Base-by-base conservation (phyloP, 2,888 invertebrate genomes). In the Campoplex capitator region DNA sequence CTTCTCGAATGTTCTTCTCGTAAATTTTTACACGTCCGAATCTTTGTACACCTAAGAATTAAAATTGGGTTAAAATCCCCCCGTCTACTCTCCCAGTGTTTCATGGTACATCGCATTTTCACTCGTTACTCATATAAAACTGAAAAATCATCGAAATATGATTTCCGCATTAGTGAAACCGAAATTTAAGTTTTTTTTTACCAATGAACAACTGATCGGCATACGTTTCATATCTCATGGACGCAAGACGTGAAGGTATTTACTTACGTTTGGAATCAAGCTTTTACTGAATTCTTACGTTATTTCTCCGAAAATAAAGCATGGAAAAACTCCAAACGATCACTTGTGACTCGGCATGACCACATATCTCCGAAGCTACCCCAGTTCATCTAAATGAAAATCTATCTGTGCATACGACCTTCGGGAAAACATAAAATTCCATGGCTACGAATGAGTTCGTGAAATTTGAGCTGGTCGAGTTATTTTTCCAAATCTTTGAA, bases 401-500 rank as follows among this genome's bases (percentile, higher is more conserved):
- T 80, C 70, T 71, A 70, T 51, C 62, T 76, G 32, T 23, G 54
- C n/a, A 77, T 74, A 54, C 38, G 4, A 68, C 62, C 56, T 62
- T 38, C 32, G 32, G 73, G 51, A 32, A 77, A 68, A 42, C 16
- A 77, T 81, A 68, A 42, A 11, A 77, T 81, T 58, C 58, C 42
- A 32, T 11, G 28, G 35, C 65, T 81, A 68, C 77, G 2, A n/a
- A 65, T 28, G 74, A 77, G 70, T 16, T 16, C 8, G 51, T 58
- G 84, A 79, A 84, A 87, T 35, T 54, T 56, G 71, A 83, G 65
- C 74, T 71, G 73, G 54, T 74, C 28, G 35, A 78, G 87, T 75
- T 70, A 87, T 78, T 84, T 87, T 84, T 87, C 78, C 65, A 45
- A 78, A 82, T 82, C 68, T 58, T 51, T 58, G 86, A 86, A 86